Conservation (phyloP, 2,888 invertebrate species). For the Hipparchia semele region DNA sequence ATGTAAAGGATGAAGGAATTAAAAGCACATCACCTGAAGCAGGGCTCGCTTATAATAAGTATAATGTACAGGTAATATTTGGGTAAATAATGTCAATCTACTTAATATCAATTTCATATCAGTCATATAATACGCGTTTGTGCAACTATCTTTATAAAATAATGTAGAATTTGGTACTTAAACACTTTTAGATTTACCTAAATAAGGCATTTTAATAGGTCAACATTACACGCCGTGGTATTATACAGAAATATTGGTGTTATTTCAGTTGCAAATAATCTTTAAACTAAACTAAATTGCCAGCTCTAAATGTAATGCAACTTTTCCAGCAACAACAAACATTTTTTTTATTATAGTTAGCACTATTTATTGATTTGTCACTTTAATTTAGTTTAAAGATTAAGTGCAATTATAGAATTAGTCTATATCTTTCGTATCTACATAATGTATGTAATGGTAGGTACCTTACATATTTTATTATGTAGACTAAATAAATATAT, state of each 20-base stretch:
- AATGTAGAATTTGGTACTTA: conserved; percentile 49
- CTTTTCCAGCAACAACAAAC: no score
- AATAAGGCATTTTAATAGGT: conserved; percentile 37
- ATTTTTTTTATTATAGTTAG: no score
- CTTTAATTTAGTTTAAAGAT: no score
- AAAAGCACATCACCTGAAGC: conserved; percentile 13
- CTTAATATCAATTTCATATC: conserved; percentile 80
- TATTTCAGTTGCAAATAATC: no score
- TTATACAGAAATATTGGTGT: conserved; percentile 15
- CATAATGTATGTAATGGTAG: background rate
- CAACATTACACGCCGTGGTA: background rate
- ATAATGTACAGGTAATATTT: conserved; percentile 60
- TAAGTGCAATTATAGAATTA: no score
- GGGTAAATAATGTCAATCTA: conserved; percentile 77
- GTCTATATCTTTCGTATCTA: background rate
- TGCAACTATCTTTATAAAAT: conserved; percentile 57
- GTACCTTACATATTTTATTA: no score
- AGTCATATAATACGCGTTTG: conserved; percentile 59
- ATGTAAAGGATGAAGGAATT: background rate
- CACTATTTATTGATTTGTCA: no score
- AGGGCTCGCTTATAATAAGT: conserved; percentile 44
- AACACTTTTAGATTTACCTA: conserved; percentile 40
- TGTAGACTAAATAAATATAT: background rate
- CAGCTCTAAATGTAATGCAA: no score
- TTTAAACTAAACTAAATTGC: no score